Percentiles rank a stretch among this genome's conserved stretches.
phyloP scores from a whole-genome alignment of 2,797 vertebrate species.

The Cheirogaleus major region DNA sequence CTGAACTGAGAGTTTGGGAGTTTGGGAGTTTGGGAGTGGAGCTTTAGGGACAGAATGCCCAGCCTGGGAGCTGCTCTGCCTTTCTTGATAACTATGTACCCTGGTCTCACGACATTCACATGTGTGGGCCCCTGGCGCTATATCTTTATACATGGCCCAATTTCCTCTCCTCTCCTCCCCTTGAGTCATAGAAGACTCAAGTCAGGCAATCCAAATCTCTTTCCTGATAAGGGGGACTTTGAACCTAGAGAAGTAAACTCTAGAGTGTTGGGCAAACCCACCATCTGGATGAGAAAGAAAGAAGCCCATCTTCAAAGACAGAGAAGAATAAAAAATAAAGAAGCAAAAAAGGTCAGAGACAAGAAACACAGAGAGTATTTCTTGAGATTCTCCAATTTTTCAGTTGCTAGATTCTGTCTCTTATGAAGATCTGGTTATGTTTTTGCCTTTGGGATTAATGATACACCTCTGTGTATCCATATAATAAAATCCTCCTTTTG shows the following conservation, averaged over 20 bases:
- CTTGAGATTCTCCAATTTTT: slow-evolving; percentile 11
- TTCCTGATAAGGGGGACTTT: neutral
- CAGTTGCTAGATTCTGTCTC: neutral
- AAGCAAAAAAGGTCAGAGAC: neutral
- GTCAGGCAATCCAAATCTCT: neutral
- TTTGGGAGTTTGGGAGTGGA: neutral
- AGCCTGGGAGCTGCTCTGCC: neutral
- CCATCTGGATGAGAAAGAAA: neutral
- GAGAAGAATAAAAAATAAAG: neutral
- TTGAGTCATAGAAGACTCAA: neutral
- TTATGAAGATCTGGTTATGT: neutral
- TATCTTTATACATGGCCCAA: neutral
- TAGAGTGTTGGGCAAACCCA: neutral
- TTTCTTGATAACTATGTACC: neutral
- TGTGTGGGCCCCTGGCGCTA: neutral
- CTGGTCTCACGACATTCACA: neutral
- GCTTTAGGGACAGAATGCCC: neutral
- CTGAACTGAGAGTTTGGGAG: neutral
- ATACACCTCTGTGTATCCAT: neutral
- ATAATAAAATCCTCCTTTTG: slow-evolving; percentile 36
- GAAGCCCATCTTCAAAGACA: neutral
- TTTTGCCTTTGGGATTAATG: slow-evolving; percentile 51
- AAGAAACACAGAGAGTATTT: neutral
- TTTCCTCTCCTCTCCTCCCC: neutral
- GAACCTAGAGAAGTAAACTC: neutral